Evolutionary conservation across 2,888 invertebrate species (phyloP), one percentile per base, ranked within the genome.

Genomic region (Cancer borealis): DNA sequence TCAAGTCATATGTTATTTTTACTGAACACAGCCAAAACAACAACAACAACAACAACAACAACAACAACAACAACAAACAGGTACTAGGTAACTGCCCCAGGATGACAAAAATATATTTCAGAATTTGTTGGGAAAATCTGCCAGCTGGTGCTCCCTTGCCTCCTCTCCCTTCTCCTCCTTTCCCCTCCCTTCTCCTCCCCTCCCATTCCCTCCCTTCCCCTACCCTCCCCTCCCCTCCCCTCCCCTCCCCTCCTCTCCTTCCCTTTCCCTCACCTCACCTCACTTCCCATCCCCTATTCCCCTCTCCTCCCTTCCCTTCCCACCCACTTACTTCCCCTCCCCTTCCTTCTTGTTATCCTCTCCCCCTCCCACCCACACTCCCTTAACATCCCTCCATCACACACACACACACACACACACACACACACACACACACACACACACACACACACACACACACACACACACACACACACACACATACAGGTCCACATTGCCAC

Each of bases 361-460:
- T 10, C 88, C 46, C 46, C 12, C 47, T 8, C 88, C 14, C 21
- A 12, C 88, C 17, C 88, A 46, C 88, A 17, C 21, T 47, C 88
- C n/a, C 46, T 46, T 26, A 21, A 49, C 17, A n/a, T 54, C 54
- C n/a, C 88, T 10, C 88, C 88, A 30, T 26, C 47, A 47, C 47
- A 90, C 89, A n/a, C 54, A 90, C 54, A 90, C 89, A 47, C 89
- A 89, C 89, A 89, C 89, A 47, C 89, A 47, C 89, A 47, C 89
- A 47, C 89, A 47, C 89, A 89, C 89, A 89, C 89, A 89, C 89
- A 88, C 88, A 88, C 88, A 88, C 88, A 88, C 88, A 89, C 89
- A 89, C 89, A 89, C 89, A 89, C 89, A 89, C 54, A 89, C 89
- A 89, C 89, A 89, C 89, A 89, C 89, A 89, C 89, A 47, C 49